Evolutionary conservation across 2,888 invertebrate species (phyloP), one percentile per base, ranked within the genome.

Genomic region (Lypha dubia): DNA sequence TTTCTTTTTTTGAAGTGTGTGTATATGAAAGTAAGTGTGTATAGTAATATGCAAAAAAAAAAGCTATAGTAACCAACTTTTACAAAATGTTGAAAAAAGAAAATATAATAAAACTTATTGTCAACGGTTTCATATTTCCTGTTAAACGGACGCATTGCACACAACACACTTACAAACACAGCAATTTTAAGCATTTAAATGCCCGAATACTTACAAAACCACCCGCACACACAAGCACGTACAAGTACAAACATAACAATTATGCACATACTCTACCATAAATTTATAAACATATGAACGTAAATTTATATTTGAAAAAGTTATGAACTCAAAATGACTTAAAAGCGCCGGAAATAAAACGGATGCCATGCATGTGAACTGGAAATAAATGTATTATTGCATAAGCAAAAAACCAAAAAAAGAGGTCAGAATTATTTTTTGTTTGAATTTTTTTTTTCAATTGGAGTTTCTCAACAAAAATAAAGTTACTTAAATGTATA

Each of bases 311-410:
- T 71, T 87, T 89, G 81, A 85, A 89, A 88, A 87, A 88, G 88
- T 87, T 89, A 88, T 88, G 87, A 88, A 86, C 86, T 79, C 58
- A 71, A 79, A 80, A 68, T 83, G 74, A 81, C 68, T 82, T 75
- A 75, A 83, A 86, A 86, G 84, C 67, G 68, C 85, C 88, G 89
- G 89, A 89, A 88, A 89, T 88, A 84, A 87, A 88, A 86, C 88
- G 88, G 88, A 88, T 87, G 86, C 82, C 86, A 87, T 86, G 87
- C 86, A 87, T 87, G 88, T 86, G 60, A 84, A 79, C 75, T 75
- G 60, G 56, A 83, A 79, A 83, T 70, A 70, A 79, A 68, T 73
- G 68, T 67, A 68, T 77, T 77, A 41, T 76, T 67, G 20, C 1
- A 38, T 51, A 46, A 62, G n/a, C 44, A 22, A 49, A 65, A 49